phyloP scores from a whole-genome alignment of 2,113 vertebrate genomes.

The Pongo abelii region DNA sequence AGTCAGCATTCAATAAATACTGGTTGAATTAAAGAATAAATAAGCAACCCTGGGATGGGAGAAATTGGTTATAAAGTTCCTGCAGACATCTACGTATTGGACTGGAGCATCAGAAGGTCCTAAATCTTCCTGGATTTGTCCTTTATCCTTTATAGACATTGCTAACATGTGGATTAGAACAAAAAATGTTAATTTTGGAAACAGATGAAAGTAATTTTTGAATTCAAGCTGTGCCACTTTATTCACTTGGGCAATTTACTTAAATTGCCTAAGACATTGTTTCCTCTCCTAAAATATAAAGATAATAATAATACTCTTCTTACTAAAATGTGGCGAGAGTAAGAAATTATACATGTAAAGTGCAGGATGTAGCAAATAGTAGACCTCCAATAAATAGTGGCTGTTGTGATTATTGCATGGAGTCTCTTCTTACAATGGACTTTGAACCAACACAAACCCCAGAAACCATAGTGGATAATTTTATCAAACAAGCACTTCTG shows the following conservation, averaged over 20 bases:
- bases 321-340: background rate
- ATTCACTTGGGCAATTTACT: background rate
- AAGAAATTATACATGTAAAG: background rate
- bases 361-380: background rate
- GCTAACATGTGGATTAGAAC: background rate
- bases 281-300: background rate
- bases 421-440: background rate
- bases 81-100: background rate
- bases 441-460: background rate
- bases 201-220: background rate
- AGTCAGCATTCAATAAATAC: background rate
- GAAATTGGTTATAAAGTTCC: background rate
- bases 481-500: background rate
- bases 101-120: background rate
- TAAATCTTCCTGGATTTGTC: background rate
- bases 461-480: no score
- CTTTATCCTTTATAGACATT: background rate
- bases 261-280: background rate
- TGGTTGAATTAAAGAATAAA: background rate
- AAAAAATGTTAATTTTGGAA: background rate
- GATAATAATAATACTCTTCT: background rate
- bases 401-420: rapidly evolving
- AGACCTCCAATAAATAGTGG: background rate
- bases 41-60: background rate
- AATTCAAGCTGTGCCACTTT: background rate